A percentile compares a stretch with the other conserved stretches of the same genome.
These are phyloP conservation scores for Rhagonycha fulva DNA, from an alignment of 2,888 invertebrate genomes.

Conservation along the genomic window DNA sequence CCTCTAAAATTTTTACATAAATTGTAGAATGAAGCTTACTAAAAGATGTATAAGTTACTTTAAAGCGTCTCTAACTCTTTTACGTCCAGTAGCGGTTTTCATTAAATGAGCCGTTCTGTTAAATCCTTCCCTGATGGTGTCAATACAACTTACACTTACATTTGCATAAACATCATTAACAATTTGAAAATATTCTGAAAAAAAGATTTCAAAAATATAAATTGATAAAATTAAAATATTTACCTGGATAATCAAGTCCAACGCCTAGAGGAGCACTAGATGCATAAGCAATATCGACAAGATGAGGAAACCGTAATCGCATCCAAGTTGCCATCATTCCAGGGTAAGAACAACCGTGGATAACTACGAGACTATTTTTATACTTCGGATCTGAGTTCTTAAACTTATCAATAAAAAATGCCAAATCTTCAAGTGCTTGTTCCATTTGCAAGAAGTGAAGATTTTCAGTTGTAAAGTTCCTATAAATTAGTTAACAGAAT, in stretches of 20 bases:
- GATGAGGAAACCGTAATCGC: slow-evolving; percentile 61
- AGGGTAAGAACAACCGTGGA: slow-evolving; percentile 65
- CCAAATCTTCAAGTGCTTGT: background rate
- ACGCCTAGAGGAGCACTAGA: slow-evolving; percentile 59
- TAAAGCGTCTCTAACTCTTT: background rate
- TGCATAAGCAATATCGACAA: slow-evolving; percentile 62
- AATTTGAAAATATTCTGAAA: slow-evolving; percentile 6
- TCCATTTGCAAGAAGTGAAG: background rate
- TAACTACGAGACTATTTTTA: slow-evolving; percentile 34
- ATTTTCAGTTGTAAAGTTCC: background rate
- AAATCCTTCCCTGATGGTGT: too few relatives aligned
- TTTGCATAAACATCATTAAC: background rate
- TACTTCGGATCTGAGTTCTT: background rate
- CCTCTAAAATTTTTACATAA: background rate
- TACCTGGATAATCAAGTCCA: slow-evolving; percentile 8
- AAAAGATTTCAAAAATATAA: background rate
- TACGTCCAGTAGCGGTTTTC: too few relatives aligned
- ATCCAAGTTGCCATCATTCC: slow-evolving; percentile 66
- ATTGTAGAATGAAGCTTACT: too few relatives aligned
- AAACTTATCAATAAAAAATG: background rate
- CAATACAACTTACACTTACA: too few relatives aligned
- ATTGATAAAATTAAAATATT: background rate
- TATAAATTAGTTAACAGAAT: background rate
- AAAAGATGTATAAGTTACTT: background rate
- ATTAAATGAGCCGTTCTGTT: too few relatives aligned